phyloP scores from a whole-genome alignment of 2,113 vertebrate genomes.

The Pterocles orientalis region DNA sequence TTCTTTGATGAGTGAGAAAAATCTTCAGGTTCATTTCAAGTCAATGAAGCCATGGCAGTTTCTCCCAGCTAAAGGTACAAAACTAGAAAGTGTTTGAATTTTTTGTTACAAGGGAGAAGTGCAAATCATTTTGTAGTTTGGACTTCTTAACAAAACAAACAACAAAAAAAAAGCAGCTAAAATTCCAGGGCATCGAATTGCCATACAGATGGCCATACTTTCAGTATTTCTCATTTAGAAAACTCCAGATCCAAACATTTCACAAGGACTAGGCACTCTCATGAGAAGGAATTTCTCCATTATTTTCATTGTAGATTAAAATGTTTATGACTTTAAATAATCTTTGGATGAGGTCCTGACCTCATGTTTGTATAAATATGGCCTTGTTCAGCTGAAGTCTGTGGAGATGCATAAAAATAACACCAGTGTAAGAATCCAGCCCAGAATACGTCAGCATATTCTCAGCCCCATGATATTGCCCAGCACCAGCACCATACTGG shows the following conservation, averaged over 20 bases:
- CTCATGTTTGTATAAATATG: constrained; percentile 20
- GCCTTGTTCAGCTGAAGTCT: background rate
- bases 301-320: constrained; percentile 28
- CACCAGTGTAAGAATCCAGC: background rate
- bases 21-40: background rate
- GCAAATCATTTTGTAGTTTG: background rate
- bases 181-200: background rate
- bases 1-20: background rate
- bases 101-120: background rate
- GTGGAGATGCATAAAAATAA: background rate
- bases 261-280: background rate
- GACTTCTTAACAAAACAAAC: background rate
- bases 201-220: background rate
- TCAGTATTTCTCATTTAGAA: background rate
- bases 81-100: background rate
- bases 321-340: constrained; percentile 14
- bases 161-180: background rate
- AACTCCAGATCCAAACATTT: background rate
- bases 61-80: background rate
- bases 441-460: constrained; percentile 17
- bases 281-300: background rate
- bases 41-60: background rate
- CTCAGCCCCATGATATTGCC: background rate
- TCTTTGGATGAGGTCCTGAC: background rate
- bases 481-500: background rate